A percentile compares a stretch with the other conserved stretches of the same genome.
Conservation (phyloP, 2,113 vertebrate species). For the Morone saxatilis region DNA sequence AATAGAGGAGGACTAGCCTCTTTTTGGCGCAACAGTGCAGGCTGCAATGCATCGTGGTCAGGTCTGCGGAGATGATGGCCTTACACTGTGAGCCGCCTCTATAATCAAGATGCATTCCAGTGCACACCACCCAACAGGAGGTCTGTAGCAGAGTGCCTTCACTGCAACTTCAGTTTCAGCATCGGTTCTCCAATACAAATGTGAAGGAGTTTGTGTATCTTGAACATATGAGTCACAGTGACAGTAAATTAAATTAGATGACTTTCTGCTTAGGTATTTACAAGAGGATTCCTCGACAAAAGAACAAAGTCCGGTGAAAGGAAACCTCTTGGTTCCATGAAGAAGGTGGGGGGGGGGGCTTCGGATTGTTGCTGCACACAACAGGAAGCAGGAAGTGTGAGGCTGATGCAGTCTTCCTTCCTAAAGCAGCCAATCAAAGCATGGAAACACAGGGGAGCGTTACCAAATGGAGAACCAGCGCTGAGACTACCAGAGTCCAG, state of each 20-base stretch:
- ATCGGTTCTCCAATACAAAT: conserved; percentile 40
- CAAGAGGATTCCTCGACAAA: conserved; percentile 69
- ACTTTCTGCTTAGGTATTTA: conserved; percentile 48
- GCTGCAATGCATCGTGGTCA: conserved; percentile 70
- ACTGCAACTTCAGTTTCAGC: conserved; percentile 39
- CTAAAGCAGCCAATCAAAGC: conserved; percentile 84
- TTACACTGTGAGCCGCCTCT: conserved; percentile 71
- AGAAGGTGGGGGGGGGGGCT: conserved; percentile 47
- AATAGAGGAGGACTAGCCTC: conserved; percentile 74
- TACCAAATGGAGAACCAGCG: conserved; percentile 53
- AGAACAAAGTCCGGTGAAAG: conserved; percentile 55
- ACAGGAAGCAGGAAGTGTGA: conserved; percentile 87
- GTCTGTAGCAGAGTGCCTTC: conserved; percentile 38
- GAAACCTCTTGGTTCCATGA: conserved; percentile 66
- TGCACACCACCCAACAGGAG: conserved; percentile 74
- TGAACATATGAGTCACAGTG: conserved; percentile 33
- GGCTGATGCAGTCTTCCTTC: conserved; percentile 84
- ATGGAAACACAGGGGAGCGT: conserved; percentile 61
- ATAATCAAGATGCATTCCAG: conserved; percentile 79
- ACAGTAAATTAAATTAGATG: conserved; percentile 36
- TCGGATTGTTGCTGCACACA: conserved; percentile 82
- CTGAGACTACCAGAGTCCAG: conserved; percentile 37
- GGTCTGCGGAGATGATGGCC: conserved; percentile 70
- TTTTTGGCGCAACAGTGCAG: conserved; percentile 63
- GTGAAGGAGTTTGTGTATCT: conserved; percentile 56